A percentile compares a stretch with the other conserved stretches of the same genome.
Evolutionary conservation across 2,888 invertebrate genomes (phyloP).

Genomic region (Rhogogaster chlorosoma): DNA sequence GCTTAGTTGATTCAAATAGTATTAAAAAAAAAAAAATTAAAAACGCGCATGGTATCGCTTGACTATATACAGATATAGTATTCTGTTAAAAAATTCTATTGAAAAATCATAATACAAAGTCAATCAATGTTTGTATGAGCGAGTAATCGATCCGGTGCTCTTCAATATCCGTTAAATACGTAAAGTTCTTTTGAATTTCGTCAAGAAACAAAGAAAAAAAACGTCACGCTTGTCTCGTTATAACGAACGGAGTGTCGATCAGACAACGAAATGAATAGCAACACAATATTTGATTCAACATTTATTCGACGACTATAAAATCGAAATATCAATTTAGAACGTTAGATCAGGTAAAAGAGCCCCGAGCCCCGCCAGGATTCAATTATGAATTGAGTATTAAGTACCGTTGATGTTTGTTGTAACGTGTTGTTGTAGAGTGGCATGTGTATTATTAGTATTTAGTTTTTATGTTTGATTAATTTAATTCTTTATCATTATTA

Average conservation of each 20-base stretch:
- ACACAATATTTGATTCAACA: neutral
- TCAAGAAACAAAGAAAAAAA: neutral
- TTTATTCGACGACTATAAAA: neutral
- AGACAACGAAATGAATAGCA: neutral
- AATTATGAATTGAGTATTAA: conserved; percentile 29
- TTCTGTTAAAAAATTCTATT: too few species aligned
- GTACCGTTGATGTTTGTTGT: conserved; percentile 60
- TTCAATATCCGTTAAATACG: neutral
- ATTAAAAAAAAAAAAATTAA: neutral
- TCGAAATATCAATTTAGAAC: neutral
- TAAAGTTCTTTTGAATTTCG: neutral
- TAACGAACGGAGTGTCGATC: neutral
- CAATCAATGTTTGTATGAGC: neutral
- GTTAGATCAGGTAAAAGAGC: neutral
- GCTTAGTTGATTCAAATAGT: neutral
- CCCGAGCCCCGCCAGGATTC: conserved; percentile 43
- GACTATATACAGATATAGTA: neutral
- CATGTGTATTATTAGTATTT: conserved; percentile 67
- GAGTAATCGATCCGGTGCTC: neutral
- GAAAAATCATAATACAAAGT: neutral
- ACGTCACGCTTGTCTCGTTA: neutral
- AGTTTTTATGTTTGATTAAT: conserved; percentile 60
- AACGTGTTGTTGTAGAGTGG: conserved; percentile 66
- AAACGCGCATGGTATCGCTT: neutral
- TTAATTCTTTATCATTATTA: conserved; percentile 55